Evolutionary conservation across 2,797 vertebrate genomes (phyloP), one percentile per base, ranked within the genome.

Genomic region (Melopsittacus undulatus): DNA sequence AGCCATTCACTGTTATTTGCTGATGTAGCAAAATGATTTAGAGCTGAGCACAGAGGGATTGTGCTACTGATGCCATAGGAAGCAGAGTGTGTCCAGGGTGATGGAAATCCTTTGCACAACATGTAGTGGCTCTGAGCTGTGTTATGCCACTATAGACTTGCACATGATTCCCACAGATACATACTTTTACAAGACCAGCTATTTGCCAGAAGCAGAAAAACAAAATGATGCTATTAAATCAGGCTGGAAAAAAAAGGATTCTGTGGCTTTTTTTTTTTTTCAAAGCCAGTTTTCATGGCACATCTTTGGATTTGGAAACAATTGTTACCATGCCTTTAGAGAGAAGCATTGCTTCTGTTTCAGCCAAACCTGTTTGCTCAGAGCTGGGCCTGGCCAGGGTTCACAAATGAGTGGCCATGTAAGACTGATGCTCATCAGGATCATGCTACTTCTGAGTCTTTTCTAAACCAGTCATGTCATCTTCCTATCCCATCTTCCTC

Each of bases 21-120:
- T 93, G 95, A 95, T 64, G 56, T 16, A 68, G 91, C 88, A 93
- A 85, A 93, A 88, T 87, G 36, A 89, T 89, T 92, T 87, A 90
- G 81, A 92, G 72, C 75, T 64, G 77, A 72, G 86, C 42, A 88
- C 38, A 78, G 77, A 77, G 36, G 74, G 88, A 90, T 34, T 80
- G 72, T 82, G 66, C 24, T 79, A 56, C 86, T 7, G 81, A 77
- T 92, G 90, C 77, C 61, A 84, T 12, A 70, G 87, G 89, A 95
- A 87, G 63, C 74, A 63, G 75, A 89, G 68, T 74, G 79, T 93
- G 91, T 77, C 77, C 87, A 72, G 48, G 45, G 57, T 84, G 94
- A 92, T 80, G 92, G 85, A 76, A 90, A 78, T 86, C 64, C 81
- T 84, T 83, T 91, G 62, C 75, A 43, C 80, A 80, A 81, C 3